phyloP scores from a whole-genome alignment of 1,140 invertebrate genomes.

The Drosophila simulans region DNA sequence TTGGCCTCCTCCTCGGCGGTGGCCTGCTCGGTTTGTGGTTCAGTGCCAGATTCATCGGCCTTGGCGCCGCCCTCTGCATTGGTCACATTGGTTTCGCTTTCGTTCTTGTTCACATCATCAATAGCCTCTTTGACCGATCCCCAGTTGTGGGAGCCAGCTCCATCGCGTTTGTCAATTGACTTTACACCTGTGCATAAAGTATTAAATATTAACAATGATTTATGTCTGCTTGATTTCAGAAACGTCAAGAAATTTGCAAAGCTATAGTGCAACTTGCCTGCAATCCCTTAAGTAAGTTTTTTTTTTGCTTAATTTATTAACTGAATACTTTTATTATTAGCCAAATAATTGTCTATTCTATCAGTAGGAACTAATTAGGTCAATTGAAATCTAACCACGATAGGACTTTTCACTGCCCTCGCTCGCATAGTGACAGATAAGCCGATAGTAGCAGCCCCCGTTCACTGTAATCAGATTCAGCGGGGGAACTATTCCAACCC shows the following conservation, averaged over 20 bases:
- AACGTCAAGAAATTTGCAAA: neutral
- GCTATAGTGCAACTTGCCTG: neutral
- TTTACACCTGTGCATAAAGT: slow-evolving; percentile 89
- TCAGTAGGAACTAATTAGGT: slow-evolving; percentile 7
- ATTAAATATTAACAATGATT: slow-evolving; percentile 3
- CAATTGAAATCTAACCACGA: slow-evolving; percentile 2
- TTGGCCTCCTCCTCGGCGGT: slow-evolving; percentile 90
- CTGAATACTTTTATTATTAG: too few species aligned
- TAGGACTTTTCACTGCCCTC: slow-evolving; percentile 1
- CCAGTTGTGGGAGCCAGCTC: slow-evolving; percentile 97
- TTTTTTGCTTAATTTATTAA: too few species aligned
- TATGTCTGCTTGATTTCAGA: neutral
- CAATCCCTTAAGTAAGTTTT: neutral
- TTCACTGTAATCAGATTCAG: slow-evolving; percentile 25
- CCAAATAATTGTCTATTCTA: too few species aligned
- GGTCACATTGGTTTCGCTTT: slow-evolving; percentile 83
- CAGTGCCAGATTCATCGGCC: slow-evolving; percentile 84
- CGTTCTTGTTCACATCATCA: slow-evolving; percentile 88
- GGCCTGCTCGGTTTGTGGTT: slow-evolving; percentile 85
- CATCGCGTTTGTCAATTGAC: slow-evolving; percentile 96
- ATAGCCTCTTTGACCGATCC: slow-evolving; percentile 96
- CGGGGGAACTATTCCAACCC: neutral
- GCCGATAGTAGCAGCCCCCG: slow-evolving; percentile 1
- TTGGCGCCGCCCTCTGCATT: slow-evolving; percentile 73
- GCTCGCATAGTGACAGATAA: slow-evolving; percentile 9